Evolutionary conservation across 2,797 vertebrate species (phyloP).

Genomic region (Ptychadena robeensis): DNA sequence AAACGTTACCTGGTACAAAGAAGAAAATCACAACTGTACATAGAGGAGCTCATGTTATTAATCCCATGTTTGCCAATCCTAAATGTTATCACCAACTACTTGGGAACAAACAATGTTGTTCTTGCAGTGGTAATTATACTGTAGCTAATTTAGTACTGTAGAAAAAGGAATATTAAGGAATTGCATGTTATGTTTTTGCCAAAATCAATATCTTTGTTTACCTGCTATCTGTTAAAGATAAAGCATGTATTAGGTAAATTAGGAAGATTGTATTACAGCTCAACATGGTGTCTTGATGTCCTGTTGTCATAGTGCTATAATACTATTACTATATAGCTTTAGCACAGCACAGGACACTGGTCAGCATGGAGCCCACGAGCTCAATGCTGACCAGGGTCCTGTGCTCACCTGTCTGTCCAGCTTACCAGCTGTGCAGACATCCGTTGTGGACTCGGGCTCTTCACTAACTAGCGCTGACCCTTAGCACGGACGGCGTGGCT

Average conservation of each 20-base stretch:
- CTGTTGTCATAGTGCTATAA: neutral
- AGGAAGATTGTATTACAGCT: neutral
- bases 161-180: slow-evolving; percentile 3
- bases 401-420: too few relatives aligned
- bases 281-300: neutral
- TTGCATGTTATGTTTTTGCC: neutral
- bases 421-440: too few relatives aligned
- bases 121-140: slow-evolving; percentile 14
- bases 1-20: neutral
- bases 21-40: neutral
- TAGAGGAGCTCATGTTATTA: neutral
- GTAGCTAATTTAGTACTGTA: neutral
- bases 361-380: too few relatives aligned
- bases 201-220: slow-evolving; percentile 23
- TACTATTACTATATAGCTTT: neutral
- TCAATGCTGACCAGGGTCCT: too few relatives aligned
- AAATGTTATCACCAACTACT: slow-evolving; percentile 44
- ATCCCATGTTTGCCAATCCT: slow-evolving; percentile 24
- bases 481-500: too few relatives aligned
- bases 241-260: neutral
- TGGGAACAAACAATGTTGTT: slow-evolving; percentile 12
- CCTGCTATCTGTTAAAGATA: slow-evolving; percentile 18
- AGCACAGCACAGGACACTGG: too few relatives aligned
- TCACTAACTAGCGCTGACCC: too few relatives aligned
- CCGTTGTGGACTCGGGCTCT: too few relatives aligned